A percentile compares a stretch with the other conserved stretches of the same genome.
Evolutionary conservation across 2,113 vertebrate species (phyloP).

Genomic region (Lophotis ruficrista): DNA sequence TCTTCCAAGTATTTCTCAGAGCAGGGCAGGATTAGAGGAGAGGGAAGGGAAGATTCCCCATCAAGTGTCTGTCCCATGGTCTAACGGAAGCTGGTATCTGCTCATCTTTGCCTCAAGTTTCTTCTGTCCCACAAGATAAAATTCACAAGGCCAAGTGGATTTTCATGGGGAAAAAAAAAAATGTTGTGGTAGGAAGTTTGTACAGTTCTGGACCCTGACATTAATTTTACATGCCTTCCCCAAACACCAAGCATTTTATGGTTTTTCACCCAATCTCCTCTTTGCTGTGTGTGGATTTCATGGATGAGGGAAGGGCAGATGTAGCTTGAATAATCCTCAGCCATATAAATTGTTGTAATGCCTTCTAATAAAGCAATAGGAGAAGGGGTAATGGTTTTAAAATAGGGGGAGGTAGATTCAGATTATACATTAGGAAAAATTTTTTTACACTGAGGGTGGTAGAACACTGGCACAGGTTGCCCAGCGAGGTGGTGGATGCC

Average conservation of each 20-base stretch:
- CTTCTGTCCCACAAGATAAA: slow-evolving; percentile 2
- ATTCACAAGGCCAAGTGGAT: background rate
- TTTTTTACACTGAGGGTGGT: too few relatives aligned
- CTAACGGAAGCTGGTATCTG: background rate
- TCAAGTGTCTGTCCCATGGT: background rate
- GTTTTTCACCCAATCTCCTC: background rate
- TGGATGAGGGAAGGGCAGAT: background rate
- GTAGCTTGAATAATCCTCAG: background rate
- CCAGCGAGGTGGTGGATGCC: too few relatives aligned
- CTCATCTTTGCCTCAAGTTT: background rate
- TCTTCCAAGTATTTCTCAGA: slow-evolving; percentile 3
- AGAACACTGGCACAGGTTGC: too few relatives aligned
- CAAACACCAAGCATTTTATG: background rate
- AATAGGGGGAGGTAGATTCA: too few relatives aligned
- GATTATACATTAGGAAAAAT: too few relatives aligned
- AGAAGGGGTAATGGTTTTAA: too few relatives aligned
- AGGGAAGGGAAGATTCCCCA: background rate
- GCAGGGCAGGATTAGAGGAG: background rate
- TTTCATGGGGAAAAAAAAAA: background rate
- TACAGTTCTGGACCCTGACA: background rate
- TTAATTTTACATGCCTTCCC: background rate
- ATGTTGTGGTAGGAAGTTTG: background rate
- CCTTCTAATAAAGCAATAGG: background rate
- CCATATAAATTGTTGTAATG: background rate
- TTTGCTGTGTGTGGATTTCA: background rate